A percentile compares a stretch with the other conserved stretches of the same genome.
These are phyloP conservation scores for Buphagus erythrorhynchus DNA, from an alignment of 2,797 vertebrate genomes.

Conservation along the genomic window DNA sequence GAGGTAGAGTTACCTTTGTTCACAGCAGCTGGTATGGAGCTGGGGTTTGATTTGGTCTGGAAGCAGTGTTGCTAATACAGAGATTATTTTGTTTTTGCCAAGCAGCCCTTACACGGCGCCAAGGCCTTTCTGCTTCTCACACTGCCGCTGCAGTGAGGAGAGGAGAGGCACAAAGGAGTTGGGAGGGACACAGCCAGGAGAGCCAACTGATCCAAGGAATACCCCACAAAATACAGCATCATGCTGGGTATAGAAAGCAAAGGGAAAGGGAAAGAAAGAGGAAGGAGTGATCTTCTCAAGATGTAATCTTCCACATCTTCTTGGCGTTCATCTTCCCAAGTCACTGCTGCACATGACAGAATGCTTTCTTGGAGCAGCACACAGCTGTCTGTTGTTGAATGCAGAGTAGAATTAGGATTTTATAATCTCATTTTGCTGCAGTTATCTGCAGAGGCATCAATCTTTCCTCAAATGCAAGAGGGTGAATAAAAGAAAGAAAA, in stretches of 20 bases:
- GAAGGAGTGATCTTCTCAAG: background rate
- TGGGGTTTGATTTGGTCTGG: background rate
- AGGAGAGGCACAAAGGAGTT: background rate
- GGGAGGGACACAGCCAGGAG: background rate
- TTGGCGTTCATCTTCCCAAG: background rate
- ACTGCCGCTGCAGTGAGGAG: background rate
- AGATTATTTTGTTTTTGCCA: background rate
- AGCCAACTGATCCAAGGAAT: background rate
- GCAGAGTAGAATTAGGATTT: background rate
- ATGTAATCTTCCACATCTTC: too few relatives aligned
- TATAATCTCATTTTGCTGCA: background rate
- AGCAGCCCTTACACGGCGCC: fast-evolving
- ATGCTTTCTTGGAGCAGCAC: background rate
- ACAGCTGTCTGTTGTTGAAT: background rate
- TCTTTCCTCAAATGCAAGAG: background rate
- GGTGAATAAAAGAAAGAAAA: background rate
- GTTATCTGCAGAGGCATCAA: background rate
- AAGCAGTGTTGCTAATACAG: fast-evolving
- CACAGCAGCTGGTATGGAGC: fast-evolving
- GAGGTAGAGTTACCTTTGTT: background rate
- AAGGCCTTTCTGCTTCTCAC: too few relatives aligned
- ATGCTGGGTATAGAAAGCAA: background rate
- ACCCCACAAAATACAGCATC: background rate
- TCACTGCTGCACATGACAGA: fast-evolving
- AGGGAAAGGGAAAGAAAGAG: background rate